Conservation (phyloP, 1,140 invertebrate species). For the Trypoxylus dichotomus region DNA sequence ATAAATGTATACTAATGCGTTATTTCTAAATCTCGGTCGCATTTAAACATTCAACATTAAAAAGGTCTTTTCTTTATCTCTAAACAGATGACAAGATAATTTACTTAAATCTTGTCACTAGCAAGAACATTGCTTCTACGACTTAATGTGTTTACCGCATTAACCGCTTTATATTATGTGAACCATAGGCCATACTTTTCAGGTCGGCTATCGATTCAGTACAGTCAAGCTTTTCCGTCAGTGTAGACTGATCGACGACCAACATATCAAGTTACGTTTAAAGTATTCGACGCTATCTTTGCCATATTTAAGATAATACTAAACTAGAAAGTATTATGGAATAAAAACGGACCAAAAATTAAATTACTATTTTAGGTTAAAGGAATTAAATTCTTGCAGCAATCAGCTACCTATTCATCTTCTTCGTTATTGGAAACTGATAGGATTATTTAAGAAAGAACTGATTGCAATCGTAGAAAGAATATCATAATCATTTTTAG, state of each 20-base stretch:
- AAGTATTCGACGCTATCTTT: not conserved
- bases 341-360: no score
- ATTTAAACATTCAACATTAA: no score
- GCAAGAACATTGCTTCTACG: not conserved
- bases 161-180: not conserved
- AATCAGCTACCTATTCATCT: no score
- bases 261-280: not conserved
- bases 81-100: not conserved
- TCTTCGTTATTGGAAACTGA: no score
- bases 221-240: not conserved
- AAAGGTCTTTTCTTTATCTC: not conserved
- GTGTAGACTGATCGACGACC: not conserved
- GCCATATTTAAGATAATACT: not conserved
- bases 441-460: no score
- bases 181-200: not conserved
- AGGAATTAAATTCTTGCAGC: no score
- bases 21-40: no score
- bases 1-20: not conserved
- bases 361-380: no score
- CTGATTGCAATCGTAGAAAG: no score
- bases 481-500: no score
- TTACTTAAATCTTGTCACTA: not conserved
- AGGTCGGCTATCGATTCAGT: conserved; percentile 12
- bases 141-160: not conserved
- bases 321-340: not conserved